Percentiles rank a stretch among this genome's conserved stretches.
phyloP scores from a whole-genome alignment of 2,113 vertebrate species.

The Tiliqua scincoides region DNA sequence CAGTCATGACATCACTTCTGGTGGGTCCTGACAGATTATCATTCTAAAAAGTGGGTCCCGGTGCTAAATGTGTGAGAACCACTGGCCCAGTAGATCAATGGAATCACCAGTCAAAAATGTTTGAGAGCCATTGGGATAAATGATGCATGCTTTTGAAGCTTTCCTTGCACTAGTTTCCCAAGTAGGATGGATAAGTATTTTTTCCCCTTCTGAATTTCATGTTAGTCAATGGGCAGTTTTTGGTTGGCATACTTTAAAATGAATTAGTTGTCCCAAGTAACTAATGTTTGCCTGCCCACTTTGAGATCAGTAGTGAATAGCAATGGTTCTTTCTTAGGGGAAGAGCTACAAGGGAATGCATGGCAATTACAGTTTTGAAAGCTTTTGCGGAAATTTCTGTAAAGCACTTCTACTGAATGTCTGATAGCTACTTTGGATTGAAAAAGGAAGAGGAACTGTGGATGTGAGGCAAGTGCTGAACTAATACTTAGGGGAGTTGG shows the following conservation, averaged over 20 bases:
- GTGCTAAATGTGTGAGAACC: too few species aligned
- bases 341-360: not conserved
- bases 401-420: not conserved
- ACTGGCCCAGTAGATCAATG: too few species aligned
- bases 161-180: not conserved
- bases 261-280: not conserved
- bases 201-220: not conserved
- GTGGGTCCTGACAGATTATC: too few species aligned
- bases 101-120: too few species aligned
- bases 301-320: not conserved
- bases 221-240: not conserved
- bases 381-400: accelerated
- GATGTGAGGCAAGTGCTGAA: too few species aligned
- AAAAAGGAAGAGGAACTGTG: too few species aligned
- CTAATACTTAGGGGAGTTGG: too few species aligned
- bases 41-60: too few species aligned
- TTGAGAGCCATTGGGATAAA: too few species aligned
- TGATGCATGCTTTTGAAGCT: not conserved
- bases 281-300: not conserved
- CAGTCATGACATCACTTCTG: too few species aligned
- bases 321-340: not conserved
- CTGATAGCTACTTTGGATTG: not conserved
- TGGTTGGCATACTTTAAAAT: not conserved
- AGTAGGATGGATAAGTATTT: not conserved
- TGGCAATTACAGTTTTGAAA: not conserved